These are phyloP conservation scores for Pecten maximus DNA, from an alignment of 2,888 invertebrate species.

Conservation along the genomic window DNA sequence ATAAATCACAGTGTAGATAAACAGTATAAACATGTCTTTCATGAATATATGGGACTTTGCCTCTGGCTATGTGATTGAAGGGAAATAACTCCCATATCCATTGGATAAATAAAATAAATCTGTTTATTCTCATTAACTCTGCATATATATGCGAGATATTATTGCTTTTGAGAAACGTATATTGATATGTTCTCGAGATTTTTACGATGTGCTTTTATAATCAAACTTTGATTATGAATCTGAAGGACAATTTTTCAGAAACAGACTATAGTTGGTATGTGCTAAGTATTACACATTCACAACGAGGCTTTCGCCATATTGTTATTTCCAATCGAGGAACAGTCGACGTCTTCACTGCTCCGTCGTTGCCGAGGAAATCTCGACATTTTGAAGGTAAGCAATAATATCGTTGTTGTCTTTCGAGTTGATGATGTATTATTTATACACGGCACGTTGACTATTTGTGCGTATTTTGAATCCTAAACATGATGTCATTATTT, in stretches of 20 bases:
- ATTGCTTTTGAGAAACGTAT: not conserved
- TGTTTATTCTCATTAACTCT: not conserved
- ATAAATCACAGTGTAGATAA: too few species aligned
- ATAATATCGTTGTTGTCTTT: not conserved
- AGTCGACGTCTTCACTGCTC: not conserved
- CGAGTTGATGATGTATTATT: not conserved
- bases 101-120: not conserved
- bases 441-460: not conserved
- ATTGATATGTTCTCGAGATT: not conserved
- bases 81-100: not conserved
- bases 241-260: not conserved
- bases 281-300: slow-evolving; percentile 26
- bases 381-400: not conserved
- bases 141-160: not conserved
- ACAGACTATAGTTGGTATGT: slow-evolving; percentile 28
- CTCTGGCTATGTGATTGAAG: too few species aligned
- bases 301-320: slow-evolving; percentile 53
- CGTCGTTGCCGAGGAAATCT: not conserved
- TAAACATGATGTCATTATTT: not conserved
- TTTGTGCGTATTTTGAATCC: not conserved
- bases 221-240: not conserved
- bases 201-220: not conserved
- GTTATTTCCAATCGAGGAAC: slow-evolving; percentile 19
- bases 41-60: too few species aligned
- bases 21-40: too few species aligned